A percentile compares a stretch with the other conserved stretches of the same genome.
phyloP scores from a whole-genome alignment of 2,797 vertebrate species.

The Leuciscus waleckii region DNA sequence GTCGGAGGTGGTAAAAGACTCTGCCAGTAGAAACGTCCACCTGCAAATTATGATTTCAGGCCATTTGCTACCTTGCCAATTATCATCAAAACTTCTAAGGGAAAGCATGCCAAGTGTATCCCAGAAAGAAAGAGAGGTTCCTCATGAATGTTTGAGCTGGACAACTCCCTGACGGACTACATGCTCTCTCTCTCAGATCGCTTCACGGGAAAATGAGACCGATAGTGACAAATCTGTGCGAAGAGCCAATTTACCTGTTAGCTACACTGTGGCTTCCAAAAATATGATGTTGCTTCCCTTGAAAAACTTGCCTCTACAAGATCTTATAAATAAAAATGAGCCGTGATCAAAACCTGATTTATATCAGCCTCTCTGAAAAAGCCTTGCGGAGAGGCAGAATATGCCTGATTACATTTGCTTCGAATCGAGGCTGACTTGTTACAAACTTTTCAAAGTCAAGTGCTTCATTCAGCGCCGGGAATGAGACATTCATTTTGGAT shows the following conservation, averaged over 20 bases:
- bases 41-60: conserved; percentile 25
- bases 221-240: conserved; percentile 44
- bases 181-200: conserved; percentile 23
- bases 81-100: conserved; percentile 15
- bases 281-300: conserved; percentile 45
- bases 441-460: conserved; percentile 51
- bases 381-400: conserved; percentile 5
- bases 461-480: conserved; percentile 23
- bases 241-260: conserved; percentile 51
- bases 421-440: conserved; percentile 32
- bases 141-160: conserved; percentile 40
- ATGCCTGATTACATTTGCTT: conserved; percentile 39
- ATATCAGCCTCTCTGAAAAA: conserved; percentile 48
- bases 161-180: conserved; percentile 16
- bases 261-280: conserved; percentile 34
- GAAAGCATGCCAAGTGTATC: conserved; percentile 13
- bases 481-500: conserved; percentile 40
- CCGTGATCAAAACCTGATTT: conserved; percentile 53
- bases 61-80: conserved; percentile 14
- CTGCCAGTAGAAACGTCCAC: neutral
- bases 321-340: conserved; percentile 54
- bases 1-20: neutral
- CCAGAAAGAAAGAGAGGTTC: conserved; percentile 3
- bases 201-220: conserved; percentile 13
- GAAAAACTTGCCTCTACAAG: conserved; percentile 31